Evolutionary conservation across 2,888 invertebrate species (phyloP), one percentile per base, ranked within the genome.

Genomic region (Theodoxus fluviatilis): DNA sequence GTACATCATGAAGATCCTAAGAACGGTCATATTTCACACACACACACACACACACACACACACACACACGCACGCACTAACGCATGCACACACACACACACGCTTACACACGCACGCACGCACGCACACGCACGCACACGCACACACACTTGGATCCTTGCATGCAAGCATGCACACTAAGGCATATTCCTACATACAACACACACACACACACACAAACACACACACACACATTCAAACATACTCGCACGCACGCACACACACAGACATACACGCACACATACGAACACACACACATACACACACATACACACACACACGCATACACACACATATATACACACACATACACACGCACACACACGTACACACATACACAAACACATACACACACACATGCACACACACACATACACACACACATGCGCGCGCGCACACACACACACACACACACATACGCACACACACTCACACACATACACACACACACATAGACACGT

Each of bases 291-390:
- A 18, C 59, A 59, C 59, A 59, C 59, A 59, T 37, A 33, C 59
- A 35, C 59, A 33, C 59, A 35, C 59, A 33, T 37, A 59, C 59
- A 35, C 59, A 59, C 59, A 59, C 59, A 35, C 35, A 59, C 59
- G 37, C 9, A 7, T 37, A n/a, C 31, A 2, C 33, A 43, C 7
- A 43, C 18, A 7, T 43, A 43, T 15, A 12, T 43, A 7, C 7
- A 7, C 18, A 7, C 7, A 7, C 43, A 43, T 12, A 15, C 7
- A 12, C 43, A 12, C 18, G 15, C 7, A 43, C 9, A 7, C 43
- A 7, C 18, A 7, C 7, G 15, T 15, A 43, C 7, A 43, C 9
- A 15, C 18, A 12, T 43, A 12, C 43, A 43, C 7, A 43, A 43
- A 43, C 43, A 12, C 43, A 43, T 15, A 12, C 18, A 12, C 15